phyloP scores from a whole-genome alignment of 2,797 vertebrate genomes.

The Amblyraja radiata region DNA sequence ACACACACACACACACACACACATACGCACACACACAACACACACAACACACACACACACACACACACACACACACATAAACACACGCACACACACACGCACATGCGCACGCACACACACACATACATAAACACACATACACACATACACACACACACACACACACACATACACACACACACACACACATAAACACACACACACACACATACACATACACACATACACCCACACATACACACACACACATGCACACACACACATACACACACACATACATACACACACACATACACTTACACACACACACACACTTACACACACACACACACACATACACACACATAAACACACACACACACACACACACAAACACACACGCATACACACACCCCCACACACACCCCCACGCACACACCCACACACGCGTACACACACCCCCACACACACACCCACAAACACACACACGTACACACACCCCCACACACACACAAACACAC shows the following conservation, averaged over 20 bases:
- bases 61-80: background rate
- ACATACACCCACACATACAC: background rate
- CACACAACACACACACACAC: background rate
- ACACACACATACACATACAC: background rate
- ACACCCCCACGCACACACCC: background rate
- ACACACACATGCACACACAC: background rate
- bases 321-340: background rate
- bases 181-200: background rate
- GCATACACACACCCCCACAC: background rate
- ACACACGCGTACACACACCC: background rate
- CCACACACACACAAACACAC: background rate
- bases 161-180: background rate
- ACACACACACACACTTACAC: background rate
- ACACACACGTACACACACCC: background rate
- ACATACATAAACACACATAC: background rate
- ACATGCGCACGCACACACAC: background rate
- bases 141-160: background rate
- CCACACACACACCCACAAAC: background rate
- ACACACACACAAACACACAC: background rate
- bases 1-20: no score
- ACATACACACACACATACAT: background rate
- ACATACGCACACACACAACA: background rate
- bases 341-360: background rate
- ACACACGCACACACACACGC: background rate
- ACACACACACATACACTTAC: background rate